These are phyloP conservation scores for Aporophyla nigra DNA, from an alignment of 2,888 invertebrate genomes.

Conservation along the genomic window DNA sequence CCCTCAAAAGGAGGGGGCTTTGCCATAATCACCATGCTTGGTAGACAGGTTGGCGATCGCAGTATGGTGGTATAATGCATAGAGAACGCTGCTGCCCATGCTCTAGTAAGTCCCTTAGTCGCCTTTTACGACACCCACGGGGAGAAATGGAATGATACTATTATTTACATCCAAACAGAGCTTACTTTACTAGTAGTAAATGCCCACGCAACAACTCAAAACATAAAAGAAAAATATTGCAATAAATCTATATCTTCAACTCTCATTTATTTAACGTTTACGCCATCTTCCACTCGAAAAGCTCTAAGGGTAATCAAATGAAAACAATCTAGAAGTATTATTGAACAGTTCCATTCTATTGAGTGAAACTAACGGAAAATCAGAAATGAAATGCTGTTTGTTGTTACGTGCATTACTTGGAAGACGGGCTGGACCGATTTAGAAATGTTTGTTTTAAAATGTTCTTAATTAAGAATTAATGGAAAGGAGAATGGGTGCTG, in stretches of 20 bases:
- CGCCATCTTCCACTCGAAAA: slow-evolving; percentile 38
- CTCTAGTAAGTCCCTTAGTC: no score
- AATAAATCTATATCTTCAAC: slow-evolving; percentile 21
- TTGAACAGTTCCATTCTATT: slow-evolving; percentile 33
- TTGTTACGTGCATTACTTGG: not conserved
- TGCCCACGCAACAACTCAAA: no score
- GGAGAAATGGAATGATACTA: no score
- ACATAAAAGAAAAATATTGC: slow-evolving; percentile 2
- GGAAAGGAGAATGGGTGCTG: not conserved
- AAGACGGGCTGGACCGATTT: not conserved
- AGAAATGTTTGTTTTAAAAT: not conserved
- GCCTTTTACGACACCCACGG: no score
- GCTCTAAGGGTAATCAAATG: slow-evolving; percentile 42
- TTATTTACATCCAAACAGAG: no score
- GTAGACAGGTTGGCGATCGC: no score
- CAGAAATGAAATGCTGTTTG: not conserved
- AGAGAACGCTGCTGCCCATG: no score
- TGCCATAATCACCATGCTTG: no score
- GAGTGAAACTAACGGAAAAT: slow-evolving; percentile 12
- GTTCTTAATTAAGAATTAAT: not conserved
- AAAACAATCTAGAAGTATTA: slow-evolving; percentile 45
- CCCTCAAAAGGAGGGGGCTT: no score
- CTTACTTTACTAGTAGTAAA: no score
- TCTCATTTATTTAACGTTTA: slow-evolving; percentile 25
- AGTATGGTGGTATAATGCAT: no score